Base-by-base conservation (phyloP, 2,113 vertebrate species). In the Chionodraco myersi region DNA sequence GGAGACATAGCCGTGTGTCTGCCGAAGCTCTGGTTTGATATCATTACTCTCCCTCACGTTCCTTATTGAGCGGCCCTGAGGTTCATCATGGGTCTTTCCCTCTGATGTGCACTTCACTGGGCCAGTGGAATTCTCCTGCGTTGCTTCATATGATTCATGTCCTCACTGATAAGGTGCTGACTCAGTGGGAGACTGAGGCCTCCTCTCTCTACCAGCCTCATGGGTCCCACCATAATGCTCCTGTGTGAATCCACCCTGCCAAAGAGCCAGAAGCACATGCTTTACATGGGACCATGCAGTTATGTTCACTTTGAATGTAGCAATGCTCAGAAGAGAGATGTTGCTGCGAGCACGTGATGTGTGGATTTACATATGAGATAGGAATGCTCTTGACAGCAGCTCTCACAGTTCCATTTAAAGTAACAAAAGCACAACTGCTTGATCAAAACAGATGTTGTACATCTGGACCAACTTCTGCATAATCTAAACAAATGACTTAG, bases 361-460 rank as follows among this genome's bases (percentile, higher is more conserved):
- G 21, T 23, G 64, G 60, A 83, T 89, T 75, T 88, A 64, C 71
- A 85, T 72, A 0, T n/a, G 54, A 82, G 83, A 83, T 73, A 60
- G 79, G 77, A 85, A 79, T 41, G 15, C 62, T 80, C 51, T 26
- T 86, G 86, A 87, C 86, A 90, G 85, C 63, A 67, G 79, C 56
- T 81, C 76, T 87, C 73, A 83, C 68, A 79, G 80, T 72, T 79
- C 82, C 83, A 86, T 86, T 86, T 88, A 85, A 60, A 92, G 85
- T 68, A 75, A 89, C 47, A 71, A 89, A 79, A 62, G 21, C 72
- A 62, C 72, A 72, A 69, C 34, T 26, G 68, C 83, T 9, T 54
- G 73, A 84, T 82, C 72, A 76, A 85, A 90, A 82, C 92, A 93
- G 85, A 91, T 94, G 92, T 91, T 92, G 74, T 82, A 74, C 89